A percentile compares a stretch with the other conserved stretches of the same genome.
These are phyloP conservation scores for Bradypodion ventrale DNA, from an alignment of 2,797 vertebrate species.

Conservation along the genomic window DNA sequence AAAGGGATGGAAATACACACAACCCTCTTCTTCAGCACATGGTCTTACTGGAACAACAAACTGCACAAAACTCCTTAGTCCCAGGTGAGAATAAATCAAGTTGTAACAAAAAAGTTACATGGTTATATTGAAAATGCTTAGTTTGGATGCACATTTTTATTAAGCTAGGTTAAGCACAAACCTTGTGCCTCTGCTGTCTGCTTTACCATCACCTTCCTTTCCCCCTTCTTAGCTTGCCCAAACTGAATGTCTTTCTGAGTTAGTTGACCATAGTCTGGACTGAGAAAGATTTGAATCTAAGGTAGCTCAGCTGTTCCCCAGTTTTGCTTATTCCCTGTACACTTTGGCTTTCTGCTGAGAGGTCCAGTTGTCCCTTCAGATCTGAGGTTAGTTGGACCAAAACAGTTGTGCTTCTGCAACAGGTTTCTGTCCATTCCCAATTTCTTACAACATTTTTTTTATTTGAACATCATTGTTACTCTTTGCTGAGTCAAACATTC, in stretches of 20 bases:
- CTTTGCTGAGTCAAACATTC: not conserved
- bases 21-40: slow-evolving; percentile 93
- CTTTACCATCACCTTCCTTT: no score
- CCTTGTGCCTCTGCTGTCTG: not conserved
- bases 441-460: no score
- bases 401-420: no score
- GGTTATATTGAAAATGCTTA: not conserved
- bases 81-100: slow-evolving; percentile 78
- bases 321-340: no score
- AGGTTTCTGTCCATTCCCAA: no score
- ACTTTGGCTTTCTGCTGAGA: no score
- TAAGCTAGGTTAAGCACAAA: not conserved
- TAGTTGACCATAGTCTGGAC: not conserved
- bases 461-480: no score
- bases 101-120: not conserved
- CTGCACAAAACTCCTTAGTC: slow-evolving; percentile 84
- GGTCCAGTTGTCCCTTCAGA: no score
- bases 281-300: no score
- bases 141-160: not conserved
- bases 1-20: slow-evolving; percentile 85
- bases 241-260: not conserved
- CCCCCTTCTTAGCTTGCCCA: not conserved
- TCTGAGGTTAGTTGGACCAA: no score
- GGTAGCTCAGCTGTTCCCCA: no score
- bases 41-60: slow-evolving; percentile 90